Evolutionary conservation across 2,797 vertebrate genomes (phyloP).

Genomic region (Myripristis murdjan): DNA sequence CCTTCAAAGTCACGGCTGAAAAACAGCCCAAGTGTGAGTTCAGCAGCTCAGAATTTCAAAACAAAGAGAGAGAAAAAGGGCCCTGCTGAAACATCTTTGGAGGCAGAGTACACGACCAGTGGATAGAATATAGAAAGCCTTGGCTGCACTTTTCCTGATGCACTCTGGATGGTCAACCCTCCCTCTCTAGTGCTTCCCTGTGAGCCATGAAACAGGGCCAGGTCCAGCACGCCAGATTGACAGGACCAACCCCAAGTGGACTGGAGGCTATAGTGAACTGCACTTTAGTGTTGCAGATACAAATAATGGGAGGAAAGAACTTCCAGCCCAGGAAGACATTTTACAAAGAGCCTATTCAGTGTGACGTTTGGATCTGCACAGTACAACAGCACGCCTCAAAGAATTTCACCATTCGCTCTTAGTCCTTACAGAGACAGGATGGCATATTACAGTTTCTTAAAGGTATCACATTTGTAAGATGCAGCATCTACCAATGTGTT

Average conservation of each 20-base stretch:
- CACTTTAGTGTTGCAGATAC: background rate
- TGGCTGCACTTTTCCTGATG: slow-evolving; percentile 44
- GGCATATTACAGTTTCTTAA: background rate
- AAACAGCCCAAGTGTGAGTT: slow-evolving; percentile 79
- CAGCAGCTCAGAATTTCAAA: slow-evolving; percentile 78
- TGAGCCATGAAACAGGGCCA: slow-evolving; percentile 20
- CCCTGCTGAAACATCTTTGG: slow-evolving; percentile 60
- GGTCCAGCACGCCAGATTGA: slow-evolving; percentile 27
- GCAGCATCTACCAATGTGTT: slow-evolving; percentile 14
- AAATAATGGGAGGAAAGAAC: background rate
- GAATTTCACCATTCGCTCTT: background rate
- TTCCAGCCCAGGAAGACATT: background rate
- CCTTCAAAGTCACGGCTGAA: slow-evolving; percentile 82
- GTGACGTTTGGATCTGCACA: background rate
- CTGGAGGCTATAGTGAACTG: background rate
- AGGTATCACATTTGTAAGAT: slow-evolving; percentile 5
- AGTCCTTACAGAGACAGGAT: slow-evolving; percentile 12
- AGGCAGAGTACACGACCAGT: slow-evolving; percentile 45
- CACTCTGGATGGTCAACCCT: slow-evolving; percentile 18
- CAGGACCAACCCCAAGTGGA: slow-evolving; percentile 14
- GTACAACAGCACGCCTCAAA: slow-evolving; percentile 22
- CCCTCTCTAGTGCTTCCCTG: slow-evolving; percentile 27
- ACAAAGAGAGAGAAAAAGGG: slow-evolving; percentile 66
- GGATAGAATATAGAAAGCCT: slow-evolving; percentile 56
- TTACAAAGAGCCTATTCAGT: slow-evolving; percentile 2